Conservation (phyloP, 2,113 vertebrate species). For the Nesoenas mayeri region DNA sequence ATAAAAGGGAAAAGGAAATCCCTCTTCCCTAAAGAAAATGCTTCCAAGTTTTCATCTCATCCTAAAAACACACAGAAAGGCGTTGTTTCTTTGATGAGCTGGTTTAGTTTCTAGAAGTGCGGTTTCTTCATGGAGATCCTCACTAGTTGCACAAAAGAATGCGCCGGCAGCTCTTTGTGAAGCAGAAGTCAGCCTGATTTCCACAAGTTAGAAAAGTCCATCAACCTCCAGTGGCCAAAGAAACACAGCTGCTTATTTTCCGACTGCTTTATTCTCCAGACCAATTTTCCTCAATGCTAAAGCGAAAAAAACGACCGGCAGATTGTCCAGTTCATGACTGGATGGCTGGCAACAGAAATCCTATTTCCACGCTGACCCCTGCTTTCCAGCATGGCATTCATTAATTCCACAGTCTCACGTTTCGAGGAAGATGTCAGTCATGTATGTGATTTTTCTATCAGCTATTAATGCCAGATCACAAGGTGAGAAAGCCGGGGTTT, state of each 20-base stretch:
- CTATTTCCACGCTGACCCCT: conserved; percentile 55
- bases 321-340: conserved; percentile 61
- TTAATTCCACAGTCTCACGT: conserved; percentile 69
- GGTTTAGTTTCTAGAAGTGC: not conserved
- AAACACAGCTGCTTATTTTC: conserved; percentile 6
- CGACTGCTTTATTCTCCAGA: conserved; percentile 35
- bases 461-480: conserved; percentile 67
- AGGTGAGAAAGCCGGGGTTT: conserved; percentile 59
- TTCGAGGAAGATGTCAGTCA: conserved; percentile 72
- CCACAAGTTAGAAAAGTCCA: not conserved
- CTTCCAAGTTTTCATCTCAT: not conserved
- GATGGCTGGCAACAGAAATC: conserved; percentile 60
- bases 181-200: conserved; percentile 15
- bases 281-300: conserved; percentile 40
- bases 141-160: not conserved
- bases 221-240: conserved; percentile 11
- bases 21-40: not conserved
- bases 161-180: not conserved
- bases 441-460: conserved; percentile 56
- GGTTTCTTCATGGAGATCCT: not conserved
- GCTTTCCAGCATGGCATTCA: conserved; percentile 65
- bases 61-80: not conserved
- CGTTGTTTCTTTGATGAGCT: not conserved
- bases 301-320: not conserved
- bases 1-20: not conserved